Base-by-base conservation (phyloP, 2,888 invertebrate species). In the Laspeyria flexula region DNA sequence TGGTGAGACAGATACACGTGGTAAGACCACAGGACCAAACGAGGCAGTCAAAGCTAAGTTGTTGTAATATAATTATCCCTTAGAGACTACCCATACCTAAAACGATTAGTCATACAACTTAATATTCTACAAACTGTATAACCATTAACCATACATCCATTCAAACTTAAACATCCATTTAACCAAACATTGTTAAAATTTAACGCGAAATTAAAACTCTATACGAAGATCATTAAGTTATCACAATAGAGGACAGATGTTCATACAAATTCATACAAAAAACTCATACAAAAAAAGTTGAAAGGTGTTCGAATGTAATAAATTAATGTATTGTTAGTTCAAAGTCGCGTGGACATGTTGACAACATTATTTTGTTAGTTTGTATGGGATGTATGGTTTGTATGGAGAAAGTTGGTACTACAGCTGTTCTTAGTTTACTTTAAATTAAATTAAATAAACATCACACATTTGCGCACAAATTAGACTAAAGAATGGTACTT, bases 191-290 rank as follows among this genome's bases (percentile, higher is more conserved):
- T 56, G 68, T 67, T 55, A 44, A 51, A 67, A 67, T 67, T 67
- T 56, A 49, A 67, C 65, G 68, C 66, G 50, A 67, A 67, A 67
- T 67, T 67, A 59, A 50, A 56, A 56, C 18, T 59, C 59, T 16
- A 67, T 64, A 49, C 49, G 27, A 53, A 39, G 16, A 44, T 43
- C 40, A 67, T 67, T 67, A 49, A 37, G 0, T 33, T 41, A 31
- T 33, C 29, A 45, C 37, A 52, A 57, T 46, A 42, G 40, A 30
- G 23, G 42, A 51, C 68, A 67, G 66, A 59, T 67, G 62, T 47
- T n/a, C 38, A 1, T 10, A 21, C 31, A 58, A 45, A 47, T 3
- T 10, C 25, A 5, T 42, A 30, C 31, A 48, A n/a, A 41, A 49
- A 31, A 33, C 18, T 33, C 15, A 21, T 27, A 49, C 18, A 49